A percentile compares a stretch with the other conserved stretches of the same genome.
These are phyloP conservation scores for Lasioglossum leucozonium DNA, from an alignment of 2,888 invertebrate genomes.

Conservation along the genomic window DNA sequence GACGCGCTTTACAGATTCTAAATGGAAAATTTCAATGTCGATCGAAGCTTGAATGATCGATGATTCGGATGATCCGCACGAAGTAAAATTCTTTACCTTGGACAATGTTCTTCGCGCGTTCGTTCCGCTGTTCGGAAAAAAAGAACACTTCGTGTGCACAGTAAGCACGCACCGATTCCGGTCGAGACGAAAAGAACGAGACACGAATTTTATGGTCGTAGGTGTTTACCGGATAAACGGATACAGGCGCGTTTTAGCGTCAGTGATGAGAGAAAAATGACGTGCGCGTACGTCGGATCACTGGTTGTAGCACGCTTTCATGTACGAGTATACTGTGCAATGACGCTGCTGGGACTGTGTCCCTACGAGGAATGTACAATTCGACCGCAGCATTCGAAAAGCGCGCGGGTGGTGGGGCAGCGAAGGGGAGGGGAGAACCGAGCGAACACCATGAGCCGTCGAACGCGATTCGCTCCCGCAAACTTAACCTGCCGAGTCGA, in stretches of 20 bases:
- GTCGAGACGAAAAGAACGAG: slow-evolving; percentile 2
- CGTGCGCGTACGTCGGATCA: slow-evolving; percentile 25
- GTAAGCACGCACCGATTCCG: slow-evolving; percentile 31
- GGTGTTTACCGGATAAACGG: slow-evolving; percentile 12
- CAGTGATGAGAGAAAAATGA: slow-evolving; percentile 6
- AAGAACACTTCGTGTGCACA: slow-evolving; percentile 39
- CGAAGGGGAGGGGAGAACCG: slow-evolving; percentile 10
- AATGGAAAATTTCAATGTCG: neutral
- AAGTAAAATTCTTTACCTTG: slow-evolving; percentile 30
- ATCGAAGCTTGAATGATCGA: neutral
- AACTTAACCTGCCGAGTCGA: neutral
- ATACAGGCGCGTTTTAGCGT: slow-evolving; percentile 16
- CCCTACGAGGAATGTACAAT: slow-evolving; percentile 46
- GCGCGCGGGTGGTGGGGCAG: slow-evolving; percentile 69
- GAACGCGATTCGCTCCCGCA: neutral
- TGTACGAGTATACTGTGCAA: slow-evolving; percentile 56
- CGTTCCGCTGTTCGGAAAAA: neutral
- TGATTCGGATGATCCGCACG: neutral
- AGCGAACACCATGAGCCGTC: neutral
- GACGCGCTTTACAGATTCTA: neutral
- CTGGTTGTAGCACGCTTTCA: slow-evolving; percentile 39
- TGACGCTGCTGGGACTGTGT: slow-evolving; percentile 72
- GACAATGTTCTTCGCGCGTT: neutral
- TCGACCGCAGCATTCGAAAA: slow-evolving; percentile 67
- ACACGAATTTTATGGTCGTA: neutral